Evolutionary conservation across 2,797 vertebrate genomes (phyloP).

Genomic region (Apodemus agrarius): DNA sequence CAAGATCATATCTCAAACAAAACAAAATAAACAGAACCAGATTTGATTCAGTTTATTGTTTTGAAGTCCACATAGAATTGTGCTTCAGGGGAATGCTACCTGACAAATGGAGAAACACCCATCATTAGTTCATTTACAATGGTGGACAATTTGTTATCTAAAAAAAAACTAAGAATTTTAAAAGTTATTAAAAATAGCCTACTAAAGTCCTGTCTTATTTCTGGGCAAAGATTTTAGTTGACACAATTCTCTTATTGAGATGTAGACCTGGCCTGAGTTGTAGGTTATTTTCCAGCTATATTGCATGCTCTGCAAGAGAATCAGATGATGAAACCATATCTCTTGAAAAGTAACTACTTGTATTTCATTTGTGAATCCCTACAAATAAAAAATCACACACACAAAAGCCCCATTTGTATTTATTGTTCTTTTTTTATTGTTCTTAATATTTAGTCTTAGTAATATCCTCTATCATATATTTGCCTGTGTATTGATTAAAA

Average conservation of each 20-base stretch:
- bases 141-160: neutral
- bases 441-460: neutral
- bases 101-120: neutral
- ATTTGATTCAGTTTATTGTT: neutral
- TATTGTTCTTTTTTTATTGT: neutral
- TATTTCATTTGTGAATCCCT: neutral
- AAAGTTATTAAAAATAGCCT: neutral
- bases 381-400: neutral
- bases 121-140: conserved; percentile 4
- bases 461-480: neutral
- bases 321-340: neutral
- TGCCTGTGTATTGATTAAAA: neutral
- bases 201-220: neutral
- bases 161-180: neutral
- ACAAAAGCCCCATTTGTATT: neutral
- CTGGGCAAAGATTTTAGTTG: too few species aligned
- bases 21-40: neutral
- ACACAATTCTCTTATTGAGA: neutral
- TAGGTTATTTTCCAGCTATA: neutral
- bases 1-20: neutral
- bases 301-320: neutral
- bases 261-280: neutral
- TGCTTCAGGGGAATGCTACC: neutral
- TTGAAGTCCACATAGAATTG: neutral
- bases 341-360: neutral